Evolutionary conservation across 92 coral and sea anemone genomes (phyloP).

Genomic region (Palythoa heliodiscus): DNA sequence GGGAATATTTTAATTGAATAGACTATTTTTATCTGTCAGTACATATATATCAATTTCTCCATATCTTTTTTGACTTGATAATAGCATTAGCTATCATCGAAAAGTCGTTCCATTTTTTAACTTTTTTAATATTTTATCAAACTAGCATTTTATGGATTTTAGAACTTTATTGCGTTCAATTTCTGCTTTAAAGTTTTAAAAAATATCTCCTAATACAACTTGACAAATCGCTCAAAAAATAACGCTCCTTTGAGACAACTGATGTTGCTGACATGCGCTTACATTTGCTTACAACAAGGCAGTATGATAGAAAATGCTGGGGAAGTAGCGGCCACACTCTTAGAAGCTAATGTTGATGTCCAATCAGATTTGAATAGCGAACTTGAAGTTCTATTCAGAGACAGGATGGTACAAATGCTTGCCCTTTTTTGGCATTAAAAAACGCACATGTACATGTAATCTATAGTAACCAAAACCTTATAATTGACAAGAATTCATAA

Average conservation of each 20-base stretch:
- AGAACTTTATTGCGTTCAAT: no score
- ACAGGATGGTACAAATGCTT: slow-evolving; percentile 48
- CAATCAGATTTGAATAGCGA: slow-evolving; percentile 5
- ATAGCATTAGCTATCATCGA: no score
- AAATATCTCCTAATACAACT: no score
- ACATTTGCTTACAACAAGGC: neutral
- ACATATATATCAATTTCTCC: no score
- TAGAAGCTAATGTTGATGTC: neutral
- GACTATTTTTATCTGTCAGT: no score
- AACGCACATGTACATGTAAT: slow-evolving; percentile 12
- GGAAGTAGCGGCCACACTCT: neutral
- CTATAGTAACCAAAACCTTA: neutral
- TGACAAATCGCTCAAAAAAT: no score
- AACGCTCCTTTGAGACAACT: neutral
- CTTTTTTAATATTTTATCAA: no score
- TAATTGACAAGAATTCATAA: neutral
- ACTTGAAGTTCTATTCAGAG: slow-evolving; percentile 16
- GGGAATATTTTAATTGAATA: no score
- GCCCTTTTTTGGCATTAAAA: slow-evolving; percentile 46
- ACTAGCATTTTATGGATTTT: no score
- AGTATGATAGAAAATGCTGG: neutral
- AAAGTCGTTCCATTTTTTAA: no score
- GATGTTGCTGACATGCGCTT: neutral
- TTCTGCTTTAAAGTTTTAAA: no score
- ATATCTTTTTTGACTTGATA: no score